Conservation (phyloP, 2,113 vertebrate genomes). For the Polyodon spathula region DNA sequence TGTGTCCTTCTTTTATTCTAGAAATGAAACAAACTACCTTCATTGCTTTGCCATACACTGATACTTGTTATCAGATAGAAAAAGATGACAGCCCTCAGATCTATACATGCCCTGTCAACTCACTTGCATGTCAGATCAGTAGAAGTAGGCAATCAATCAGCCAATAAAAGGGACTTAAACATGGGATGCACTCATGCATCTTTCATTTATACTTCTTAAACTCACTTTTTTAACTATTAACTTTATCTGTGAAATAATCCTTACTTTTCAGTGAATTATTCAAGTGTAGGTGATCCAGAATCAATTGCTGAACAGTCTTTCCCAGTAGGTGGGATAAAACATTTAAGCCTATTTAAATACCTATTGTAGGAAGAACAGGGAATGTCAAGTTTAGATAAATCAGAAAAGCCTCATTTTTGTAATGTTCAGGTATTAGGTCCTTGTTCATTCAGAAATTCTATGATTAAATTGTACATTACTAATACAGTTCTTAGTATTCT, state of each 20-base stretch:
- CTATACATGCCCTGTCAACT: background rate
- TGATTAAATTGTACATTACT: too few species aligned
- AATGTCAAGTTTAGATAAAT: conserved; percentile 5
- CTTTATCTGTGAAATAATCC: conserved; percentile 28
- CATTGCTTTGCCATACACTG: background rate
- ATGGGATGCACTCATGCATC: conserved; percentile 18
- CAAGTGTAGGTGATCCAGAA: conserved; percentile 22
- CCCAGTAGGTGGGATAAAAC: conserved; percentile 31
- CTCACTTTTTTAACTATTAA: conserved; percentile 18
- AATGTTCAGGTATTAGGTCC: background rate
- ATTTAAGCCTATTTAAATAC: conserved; percentile 24
- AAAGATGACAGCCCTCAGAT: background rate
- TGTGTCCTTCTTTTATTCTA: conserved; percentile 2
- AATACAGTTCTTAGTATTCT: too few species aligned
- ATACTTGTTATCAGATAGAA: background rate
- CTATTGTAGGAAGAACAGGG: conserved; percentile 24
- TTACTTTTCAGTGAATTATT: conserved; percentile 15
- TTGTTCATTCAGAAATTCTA: too few species aligned
- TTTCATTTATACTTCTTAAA: conserved; percentile 24
- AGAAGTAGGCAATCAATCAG: conserved; percentile 11
- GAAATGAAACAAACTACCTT: background rate
- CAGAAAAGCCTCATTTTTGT: conserved; percentile 14
- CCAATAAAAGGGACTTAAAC: conserved; percentile 4
- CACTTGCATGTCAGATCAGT: background rate
- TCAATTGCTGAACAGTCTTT: conserved; percentile 28